These are phyloP conservation scores for Maconellicoccus hirsutus DNA, from an alignment of 1,140 invertebrate species.

Conservation along the genomic window DNA sequence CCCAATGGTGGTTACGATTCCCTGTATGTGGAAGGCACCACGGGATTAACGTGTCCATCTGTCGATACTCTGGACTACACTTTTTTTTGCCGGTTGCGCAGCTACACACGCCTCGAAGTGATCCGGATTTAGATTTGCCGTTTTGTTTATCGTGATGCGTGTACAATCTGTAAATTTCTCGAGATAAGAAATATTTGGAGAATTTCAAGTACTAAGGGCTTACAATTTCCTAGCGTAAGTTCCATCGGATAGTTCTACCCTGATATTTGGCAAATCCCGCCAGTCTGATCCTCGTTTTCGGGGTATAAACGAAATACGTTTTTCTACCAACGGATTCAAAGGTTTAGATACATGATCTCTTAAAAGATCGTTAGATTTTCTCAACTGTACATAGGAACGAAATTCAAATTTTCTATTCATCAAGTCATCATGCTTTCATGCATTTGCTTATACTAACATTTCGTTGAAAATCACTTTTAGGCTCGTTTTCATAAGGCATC, in stretches of 20 bases:
- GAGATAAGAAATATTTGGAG: neutral
- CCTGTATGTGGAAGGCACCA: slow-evolving; percentile 85
- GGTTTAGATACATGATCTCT: slow-evolving; percentile 77
- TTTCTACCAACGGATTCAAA: slow-evolving; percentile 65
- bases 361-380: slow-evolving; percentile 33
- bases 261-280: slow-evolving; percentile 74
- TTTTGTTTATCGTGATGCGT: slow-evolving; percentile 57
- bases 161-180: slow-evolving; percentile 43
- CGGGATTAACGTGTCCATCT: slow-evolving; percentile 75
- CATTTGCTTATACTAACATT: too few species aligned
- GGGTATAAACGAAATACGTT: slow-evolving; percentile 65
- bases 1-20: slow-evolving; percentile 78
- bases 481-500: slow-evolving; percentile 59
- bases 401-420: too few species aligned
- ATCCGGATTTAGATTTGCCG: slow-evolving; percentile 44
- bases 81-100: slow-evolving; percentile 49
- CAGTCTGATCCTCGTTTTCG: slow-evolving; percentile 66
- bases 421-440: too few species aligned
- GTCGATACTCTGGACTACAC: slow-evolving; percentile 50
- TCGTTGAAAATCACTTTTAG: slow-evolving; percentile 65
- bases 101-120: slow-evolving; percentile 62
- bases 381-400: neutral
- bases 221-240: slow-evolving; percentile 47
- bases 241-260: slow-evolving; percentile 56
- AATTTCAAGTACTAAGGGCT: slow-evolving; percentile 30